Percentiles rank a stretch among this genome's conserved stretches.
phyloP scores from a whole-genome alignment of 35 echinoderm and acorn worm genomes.

The Ptychodera flava region DNA sequence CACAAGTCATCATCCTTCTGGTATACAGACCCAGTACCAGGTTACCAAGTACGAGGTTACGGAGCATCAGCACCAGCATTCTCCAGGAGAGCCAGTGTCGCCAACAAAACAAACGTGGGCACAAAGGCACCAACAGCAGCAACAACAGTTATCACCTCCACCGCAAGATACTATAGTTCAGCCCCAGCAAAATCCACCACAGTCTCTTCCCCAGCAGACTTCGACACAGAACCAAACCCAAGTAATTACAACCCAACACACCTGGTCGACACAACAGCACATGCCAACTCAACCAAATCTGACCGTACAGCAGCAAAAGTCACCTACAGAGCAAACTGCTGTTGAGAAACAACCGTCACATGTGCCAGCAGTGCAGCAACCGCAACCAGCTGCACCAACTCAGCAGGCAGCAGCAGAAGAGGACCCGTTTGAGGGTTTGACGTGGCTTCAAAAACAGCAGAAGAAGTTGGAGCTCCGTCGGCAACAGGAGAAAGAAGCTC shows the following conservation, averaged over 20 bases:
- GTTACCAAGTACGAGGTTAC: background rate
- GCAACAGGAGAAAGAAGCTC: background rate
- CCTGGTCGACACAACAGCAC: background rate
- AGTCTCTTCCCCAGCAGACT: background rate
- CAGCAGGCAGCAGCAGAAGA: conserved; percentile 39
- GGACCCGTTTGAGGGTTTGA: conserved; percentile 10
- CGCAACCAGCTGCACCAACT: conserved; percentile 19
- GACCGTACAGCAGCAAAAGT: conserved; percentile 5
- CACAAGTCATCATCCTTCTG: background rate
- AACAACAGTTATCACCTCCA: background rate
- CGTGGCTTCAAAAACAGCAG: conserved; percentile 50
- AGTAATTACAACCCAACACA: background rate
- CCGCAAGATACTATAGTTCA: background rate
- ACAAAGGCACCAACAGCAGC: background rate
- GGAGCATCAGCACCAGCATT: background rate
- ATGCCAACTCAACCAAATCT: background rate
- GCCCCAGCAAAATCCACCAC: background rate
- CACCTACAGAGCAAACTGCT: background rate
- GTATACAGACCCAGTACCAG: background rate
- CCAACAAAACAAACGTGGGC: background rate
- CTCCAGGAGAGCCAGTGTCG: background rate
- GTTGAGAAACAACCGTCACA: background rate
- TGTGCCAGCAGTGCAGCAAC: background rate
- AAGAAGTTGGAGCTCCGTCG: conserved; percentile 21
- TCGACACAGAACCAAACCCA: background rate